These are phyloP conservation scores for Mastomys coucha DNA, from an alignment of 2,113 vertebrate species.

Conservation along the genomic window DNA sequence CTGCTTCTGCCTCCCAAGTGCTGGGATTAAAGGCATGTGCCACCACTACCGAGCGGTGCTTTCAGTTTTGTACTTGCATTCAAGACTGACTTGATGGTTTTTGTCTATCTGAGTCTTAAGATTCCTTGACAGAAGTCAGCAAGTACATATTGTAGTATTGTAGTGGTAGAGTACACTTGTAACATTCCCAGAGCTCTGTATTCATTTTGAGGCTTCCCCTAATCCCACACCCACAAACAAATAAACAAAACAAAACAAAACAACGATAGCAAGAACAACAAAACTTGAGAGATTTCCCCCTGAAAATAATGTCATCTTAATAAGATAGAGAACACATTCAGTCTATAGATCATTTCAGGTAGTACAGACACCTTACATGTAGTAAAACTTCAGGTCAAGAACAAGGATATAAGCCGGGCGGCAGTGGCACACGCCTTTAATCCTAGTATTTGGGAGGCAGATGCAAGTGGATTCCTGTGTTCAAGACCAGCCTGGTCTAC, in stretches of 20 bases:
- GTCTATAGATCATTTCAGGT: background rate
- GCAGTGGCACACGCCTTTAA: no score
- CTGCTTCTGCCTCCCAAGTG: no score
- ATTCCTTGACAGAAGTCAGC: background rate
- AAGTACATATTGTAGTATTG: rapidly evolving
- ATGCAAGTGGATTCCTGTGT: no score
- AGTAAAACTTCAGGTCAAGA: background rate
- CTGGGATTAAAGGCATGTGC: no score
- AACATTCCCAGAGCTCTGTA: background rate
- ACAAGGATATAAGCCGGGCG: no score
- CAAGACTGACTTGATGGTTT: background rate
- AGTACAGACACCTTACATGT: background rate
- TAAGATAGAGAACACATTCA: background rate
- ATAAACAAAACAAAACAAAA: background rate
- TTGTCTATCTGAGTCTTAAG: background rate
- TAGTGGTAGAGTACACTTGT: no score
- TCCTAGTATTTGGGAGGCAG: no score
- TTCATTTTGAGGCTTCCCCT: no score
- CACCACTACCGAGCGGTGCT: no score
- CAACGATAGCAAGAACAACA: no score
- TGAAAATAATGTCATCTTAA: background rate
- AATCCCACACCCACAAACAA: background rate
- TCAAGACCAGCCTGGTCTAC: no score
- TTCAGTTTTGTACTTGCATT: background rate
- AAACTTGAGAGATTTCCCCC: background rate